A percentile compares a stretch with the other conserved stretches of the same genome.
These are phyloP conservation scores for Gymnobelideus leadbeateri DNA, from an alignment of 2,113 vertebrate species.

Conservation along the genomic window DNA sequence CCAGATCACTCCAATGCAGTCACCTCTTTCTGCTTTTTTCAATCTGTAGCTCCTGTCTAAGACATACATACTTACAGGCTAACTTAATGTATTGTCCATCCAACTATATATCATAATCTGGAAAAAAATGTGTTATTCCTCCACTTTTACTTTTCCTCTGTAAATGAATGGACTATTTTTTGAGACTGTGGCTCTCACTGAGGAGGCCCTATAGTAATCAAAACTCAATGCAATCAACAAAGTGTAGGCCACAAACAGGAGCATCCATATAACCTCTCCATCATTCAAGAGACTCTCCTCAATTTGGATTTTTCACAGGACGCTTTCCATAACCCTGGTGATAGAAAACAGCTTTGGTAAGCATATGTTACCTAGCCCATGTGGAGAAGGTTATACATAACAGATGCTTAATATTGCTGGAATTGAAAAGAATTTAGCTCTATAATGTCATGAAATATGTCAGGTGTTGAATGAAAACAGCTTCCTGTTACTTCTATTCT, in stretches of 20 bases:
- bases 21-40: not conserved
- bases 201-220: not conserved
- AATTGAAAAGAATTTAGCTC: not conserved
- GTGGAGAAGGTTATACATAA: not conserved
- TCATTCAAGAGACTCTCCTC: not conserved
- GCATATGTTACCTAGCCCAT: not conserved
- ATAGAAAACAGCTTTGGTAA: not conserved
- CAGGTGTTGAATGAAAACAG: constrained; percentile 16
- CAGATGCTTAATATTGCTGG: not conserved
- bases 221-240: not conserved
- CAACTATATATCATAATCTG: not conserved
- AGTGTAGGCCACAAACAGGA: not conserved
- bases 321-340: not conserved
- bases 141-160: not conserved
- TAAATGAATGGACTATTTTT: not conserved
- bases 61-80: not conserved
- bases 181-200: not conserved
- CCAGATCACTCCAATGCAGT: not conserved
- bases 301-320: not conserved
- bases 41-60: not conserved
- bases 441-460: constrained; percentile 57
- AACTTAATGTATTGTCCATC: not conserved
- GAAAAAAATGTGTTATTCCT: not conserved
- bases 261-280: not conserved
- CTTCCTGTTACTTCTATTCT: constrained; percentile 28